Evolutionary conservation across 1,140 invertebrate genomes (phyloP).

Genomic region (Ladona fulva): DNA sequence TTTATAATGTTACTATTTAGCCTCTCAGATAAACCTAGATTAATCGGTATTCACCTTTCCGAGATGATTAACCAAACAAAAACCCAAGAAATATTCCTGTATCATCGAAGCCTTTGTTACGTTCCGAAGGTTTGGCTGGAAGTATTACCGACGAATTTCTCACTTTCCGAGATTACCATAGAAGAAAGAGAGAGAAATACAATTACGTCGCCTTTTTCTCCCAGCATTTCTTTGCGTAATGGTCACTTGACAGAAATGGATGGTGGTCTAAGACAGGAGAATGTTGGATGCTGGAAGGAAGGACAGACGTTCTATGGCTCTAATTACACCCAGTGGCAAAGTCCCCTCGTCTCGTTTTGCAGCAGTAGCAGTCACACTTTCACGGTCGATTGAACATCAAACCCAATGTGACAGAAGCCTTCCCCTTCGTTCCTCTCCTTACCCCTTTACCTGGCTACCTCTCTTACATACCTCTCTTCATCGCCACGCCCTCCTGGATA

Average conservation of each 20-base stretch:
- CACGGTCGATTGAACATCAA: conserved; percentile 8
- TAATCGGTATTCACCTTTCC: no score
- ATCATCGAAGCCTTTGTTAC: no score
- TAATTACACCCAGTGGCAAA: conserved; percentile 4
- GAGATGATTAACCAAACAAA: no score
- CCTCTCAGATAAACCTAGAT: no score
- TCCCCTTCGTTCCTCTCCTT: not conserved
- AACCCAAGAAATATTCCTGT: no score
- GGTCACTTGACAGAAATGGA: not conserved
- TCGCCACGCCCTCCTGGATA: not conserved
- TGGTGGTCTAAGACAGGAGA: not conserved
- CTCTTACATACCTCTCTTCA: not conserved
- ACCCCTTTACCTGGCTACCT: not conserved
- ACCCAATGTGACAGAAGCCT: not conserved
- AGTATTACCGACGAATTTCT: no score
- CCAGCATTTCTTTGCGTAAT: no score
- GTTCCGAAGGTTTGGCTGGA: no score
- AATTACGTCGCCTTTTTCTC: no score
- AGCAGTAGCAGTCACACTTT: conserved; percentile 8
- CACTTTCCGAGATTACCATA: no score
- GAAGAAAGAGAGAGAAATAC: no score
- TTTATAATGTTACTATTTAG: no score
- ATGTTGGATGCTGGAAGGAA: not conserved
- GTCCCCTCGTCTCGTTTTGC: not conserved
- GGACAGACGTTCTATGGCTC: not conserved